Evolutionary conservation across 2,113 vertebrate species (phyloP).

Genomic region (Loxodonta africana): DNA sequence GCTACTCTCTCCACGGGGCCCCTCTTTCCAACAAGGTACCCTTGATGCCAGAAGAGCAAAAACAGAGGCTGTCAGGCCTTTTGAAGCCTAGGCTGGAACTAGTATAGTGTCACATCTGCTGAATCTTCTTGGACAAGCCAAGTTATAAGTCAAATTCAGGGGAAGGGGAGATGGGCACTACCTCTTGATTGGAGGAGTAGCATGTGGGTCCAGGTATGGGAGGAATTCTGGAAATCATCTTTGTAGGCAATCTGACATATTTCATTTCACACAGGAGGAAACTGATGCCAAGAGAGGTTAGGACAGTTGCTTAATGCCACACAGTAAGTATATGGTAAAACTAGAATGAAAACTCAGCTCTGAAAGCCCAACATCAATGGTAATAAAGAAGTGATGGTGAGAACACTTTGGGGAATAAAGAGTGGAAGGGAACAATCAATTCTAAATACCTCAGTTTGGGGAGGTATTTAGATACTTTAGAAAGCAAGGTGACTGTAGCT

Average conservation of each 20-base stretch:
- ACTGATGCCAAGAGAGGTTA: background rate
- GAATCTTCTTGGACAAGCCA: background rate
- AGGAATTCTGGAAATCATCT: too few species aligned
- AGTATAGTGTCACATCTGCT: background rate
- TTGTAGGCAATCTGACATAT: background rate
- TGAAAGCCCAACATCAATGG: background rate
- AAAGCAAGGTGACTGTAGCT: background rate
- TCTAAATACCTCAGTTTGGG: background rate
- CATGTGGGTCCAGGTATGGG: background rate
- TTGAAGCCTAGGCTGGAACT: background rate
- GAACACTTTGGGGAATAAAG: background rate
- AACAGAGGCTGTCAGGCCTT: background rate
- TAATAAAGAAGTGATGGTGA: background rate
- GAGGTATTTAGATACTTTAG: background rate
- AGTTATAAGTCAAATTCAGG: background rate
- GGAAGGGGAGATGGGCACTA: background rate
- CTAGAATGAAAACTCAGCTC: background rate
- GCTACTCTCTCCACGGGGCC: background rate
- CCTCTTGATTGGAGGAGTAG: background rate
- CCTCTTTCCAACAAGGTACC: background rate
- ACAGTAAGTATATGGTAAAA: background rate
- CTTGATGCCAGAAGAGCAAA: background rate
- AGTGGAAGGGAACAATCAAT: background rate
- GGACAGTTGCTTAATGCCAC: background rate
- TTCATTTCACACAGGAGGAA: background rate